Percentiles rank a stretch among this genome's conserved stretches.
Conservation (phyloP, 2,113 vertebrate species). For the Semicossyphus pulcher region DNA sequence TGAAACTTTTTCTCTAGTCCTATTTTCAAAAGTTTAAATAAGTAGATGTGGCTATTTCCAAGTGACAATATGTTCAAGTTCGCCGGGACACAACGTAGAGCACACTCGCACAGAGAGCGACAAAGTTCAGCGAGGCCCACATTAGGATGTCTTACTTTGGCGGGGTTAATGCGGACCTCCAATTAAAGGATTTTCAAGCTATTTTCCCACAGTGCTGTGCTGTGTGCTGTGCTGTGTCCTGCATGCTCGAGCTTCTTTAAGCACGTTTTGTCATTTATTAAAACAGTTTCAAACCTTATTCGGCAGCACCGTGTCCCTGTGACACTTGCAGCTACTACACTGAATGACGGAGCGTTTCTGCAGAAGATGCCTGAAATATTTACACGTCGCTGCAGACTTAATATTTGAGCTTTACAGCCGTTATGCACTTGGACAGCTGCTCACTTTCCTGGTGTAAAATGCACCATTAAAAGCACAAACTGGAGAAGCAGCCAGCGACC, state of each 20-base stretch:
- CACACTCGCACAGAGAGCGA: neutral
- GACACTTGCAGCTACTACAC: too few species aligned
- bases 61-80: too few species aligned
- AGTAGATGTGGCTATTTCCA: neutral
- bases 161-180: slow-evolving; percentile 53
- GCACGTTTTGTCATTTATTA: neutral
- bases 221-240: neutral
- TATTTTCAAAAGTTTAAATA: slow-evolving; percentile 4
- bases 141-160: slow-evolving; percentile 18
- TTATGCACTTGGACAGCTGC: neutral
- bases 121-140: neutral
- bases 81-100: neutral
- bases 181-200: slow-evolving; percentile 62
- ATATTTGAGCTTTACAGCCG: slow-evolving; percentile 2
- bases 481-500: slow-evolving; percentile 5
- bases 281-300: neutral
- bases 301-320: neutral
- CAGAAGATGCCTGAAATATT: neutral
- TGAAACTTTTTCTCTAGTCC: too few species aligned
- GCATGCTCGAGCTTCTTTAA: slow-evolving; percentile 7
- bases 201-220: slow-evolving; percentile 41
- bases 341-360: neutral
- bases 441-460: slow-evolving; percentile 38
- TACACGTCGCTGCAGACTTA: slow-evolving; percentile 4
- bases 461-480: slow-evolving; percentile 36